Percentiles rank a stretch among this genome's conserved stretches.
Evolutionary conservation across 2,113 vertebrate species (phyloP).

Genomic region (Coregonus clupeaformis): DNA sequence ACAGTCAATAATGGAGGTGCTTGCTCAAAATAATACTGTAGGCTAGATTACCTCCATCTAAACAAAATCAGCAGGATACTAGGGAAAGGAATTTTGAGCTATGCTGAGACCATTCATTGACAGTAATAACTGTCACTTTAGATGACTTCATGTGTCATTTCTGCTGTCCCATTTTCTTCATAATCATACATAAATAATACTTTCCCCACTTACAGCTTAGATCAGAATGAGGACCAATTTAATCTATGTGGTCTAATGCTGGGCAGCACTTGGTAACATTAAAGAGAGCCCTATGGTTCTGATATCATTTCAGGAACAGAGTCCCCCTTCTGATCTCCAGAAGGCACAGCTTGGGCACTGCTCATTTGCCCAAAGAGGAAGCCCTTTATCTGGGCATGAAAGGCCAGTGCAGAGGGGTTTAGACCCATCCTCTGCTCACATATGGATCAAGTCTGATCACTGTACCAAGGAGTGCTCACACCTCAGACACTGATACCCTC

Average conservation of each 20-base stretch:
- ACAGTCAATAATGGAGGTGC: background rate
- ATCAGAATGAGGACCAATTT: background rate
- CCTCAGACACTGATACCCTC: background rate
- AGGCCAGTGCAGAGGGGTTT: background rate
- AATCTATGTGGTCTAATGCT: no score
- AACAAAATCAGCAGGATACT: background rate
- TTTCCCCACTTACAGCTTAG: no score
- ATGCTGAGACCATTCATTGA: background rate
- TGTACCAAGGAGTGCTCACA: background rate
- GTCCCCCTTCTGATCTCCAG: background rate
- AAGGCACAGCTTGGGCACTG: background rate
- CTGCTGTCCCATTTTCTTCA: no score
- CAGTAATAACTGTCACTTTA: background rate
- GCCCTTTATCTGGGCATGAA: background rate
- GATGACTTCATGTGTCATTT: background rate
- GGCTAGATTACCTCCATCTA: background rate
- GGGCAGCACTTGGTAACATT: no score
- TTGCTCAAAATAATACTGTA: background rate
- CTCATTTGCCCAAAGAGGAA: background rate
- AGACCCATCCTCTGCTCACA: background rate
- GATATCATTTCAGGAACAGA: background rate
- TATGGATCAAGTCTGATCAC: constrained; percentile 3
- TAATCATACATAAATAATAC: no score
- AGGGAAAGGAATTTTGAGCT: background rate
- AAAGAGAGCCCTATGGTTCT: background rate